Evolutionary conservation across 2,113 vertebrate genomes (phyloP).

Genomic region (Coturnix japonica): DNA sequence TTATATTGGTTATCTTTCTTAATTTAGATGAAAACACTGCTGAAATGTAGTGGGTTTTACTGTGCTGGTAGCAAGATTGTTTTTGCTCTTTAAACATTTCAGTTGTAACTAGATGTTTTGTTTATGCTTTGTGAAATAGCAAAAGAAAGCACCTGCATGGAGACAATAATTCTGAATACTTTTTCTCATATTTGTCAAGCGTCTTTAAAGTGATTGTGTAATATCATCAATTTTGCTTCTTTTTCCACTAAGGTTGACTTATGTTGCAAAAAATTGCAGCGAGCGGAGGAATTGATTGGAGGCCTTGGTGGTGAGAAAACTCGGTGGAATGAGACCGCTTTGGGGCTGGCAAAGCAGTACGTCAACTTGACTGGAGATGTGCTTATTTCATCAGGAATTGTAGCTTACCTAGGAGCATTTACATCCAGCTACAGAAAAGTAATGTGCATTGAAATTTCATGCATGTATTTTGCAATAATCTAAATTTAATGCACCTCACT

Average conservation of each 20-base stretch:
- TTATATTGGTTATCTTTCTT: not conserved
- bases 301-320: slow-evolving; percentile 90
- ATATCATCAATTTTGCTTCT: not conserved
- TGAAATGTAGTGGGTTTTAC: not conserved
- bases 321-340: slow-evolving; percentile 83
- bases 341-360: slow-evolving; percentile 82
- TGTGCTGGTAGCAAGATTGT: not conserved
- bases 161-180: not conserved
- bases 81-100: not conserved
- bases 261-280: slow-evolving; percentile 88
- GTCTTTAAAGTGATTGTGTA: not conserved
- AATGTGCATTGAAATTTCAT: not conserved
- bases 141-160: not conserved
- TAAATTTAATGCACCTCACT: not conserved
- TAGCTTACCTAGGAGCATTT: slow-evolving; percentile 89
- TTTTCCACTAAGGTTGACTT: slow-evolving; percentile 79
- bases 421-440: slow-evolving; percentile 89
- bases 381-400: slow-evolving; percentile 86
- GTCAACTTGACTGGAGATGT: slow-evolving; percentile 86
- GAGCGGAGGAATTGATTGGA: slow-evolving; percentile 89
- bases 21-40: not conserved
- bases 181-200: not conserved
- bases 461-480: not conserved
- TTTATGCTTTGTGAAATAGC: not conserved
- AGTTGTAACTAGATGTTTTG: not conserved